Percentiles rank a stretch among this genome's conserved stretches.
phyloP scores from a whole-genome alignment of 2,113 vertebrate species.

The Psophia crepitans region DNA sequence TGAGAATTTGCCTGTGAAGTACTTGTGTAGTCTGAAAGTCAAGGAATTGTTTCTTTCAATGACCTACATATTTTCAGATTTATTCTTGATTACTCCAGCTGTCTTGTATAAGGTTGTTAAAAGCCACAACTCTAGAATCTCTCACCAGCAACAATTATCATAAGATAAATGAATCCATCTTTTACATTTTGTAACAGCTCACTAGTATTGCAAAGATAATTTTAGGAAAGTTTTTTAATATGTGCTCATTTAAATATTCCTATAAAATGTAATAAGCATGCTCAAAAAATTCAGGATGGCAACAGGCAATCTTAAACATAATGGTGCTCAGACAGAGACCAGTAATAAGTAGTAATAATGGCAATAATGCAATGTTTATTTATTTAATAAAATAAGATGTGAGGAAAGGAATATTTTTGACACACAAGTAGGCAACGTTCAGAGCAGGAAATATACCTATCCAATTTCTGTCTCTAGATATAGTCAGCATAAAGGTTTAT shows the following conservation, averaged over 20 bases:
- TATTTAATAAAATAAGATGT: background rate
- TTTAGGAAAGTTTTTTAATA: background rate
- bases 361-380: background rate
- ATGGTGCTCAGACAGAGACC: background rate
- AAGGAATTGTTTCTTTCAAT: background rate
- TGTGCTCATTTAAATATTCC: background rate
- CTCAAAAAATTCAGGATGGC: background rate
- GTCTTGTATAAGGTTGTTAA: background rate
- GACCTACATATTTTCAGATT: constrained; percentile 2
- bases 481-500: background rate
- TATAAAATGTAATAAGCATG: background rate
- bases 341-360: background rate
- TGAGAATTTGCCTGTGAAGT: background rate
- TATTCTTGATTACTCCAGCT: background rate
- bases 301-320: background rate
- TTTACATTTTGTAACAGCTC: background rate
- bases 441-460: background rate
- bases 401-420: background rate
- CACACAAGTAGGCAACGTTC: background rate
- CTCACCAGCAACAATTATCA: background rate
- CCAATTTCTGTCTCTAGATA: background rate
- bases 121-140: background rate
- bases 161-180: background rate
- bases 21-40: background rate
- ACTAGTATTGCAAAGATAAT: background rate